Evolutionary conservation across 92 coral and sea anemone genomes (phyloP), one percentile per base, ranked within the genome.

Genomic region (Phenganax subtilis): DNA sequence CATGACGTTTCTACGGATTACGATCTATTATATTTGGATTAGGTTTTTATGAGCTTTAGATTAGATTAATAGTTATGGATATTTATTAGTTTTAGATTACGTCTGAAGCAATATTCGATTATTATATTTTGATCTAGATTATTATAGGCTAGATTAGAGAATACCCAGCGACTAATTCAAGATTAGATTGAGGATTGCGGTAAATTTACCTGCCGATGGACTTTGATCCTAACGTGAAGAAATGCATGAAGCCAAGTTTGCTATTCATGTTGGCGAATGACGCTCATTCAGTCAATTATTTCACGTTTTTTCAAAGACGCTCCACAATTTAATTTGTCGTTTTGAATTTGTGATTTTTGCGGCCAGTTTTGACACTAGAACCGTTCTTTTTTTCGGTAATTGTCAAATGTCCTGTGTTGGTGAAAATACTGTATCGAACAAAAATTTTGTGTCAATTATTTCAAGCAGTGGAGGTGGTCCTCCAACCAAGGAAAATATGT

Each of bases 241-340:
- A 20, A 20, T 20, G 25, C 25, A 20, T 20, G 25, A 20, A 20
- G 25, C 25, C 25, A 20, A 17, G 7, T 64, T 0, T 68, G 73
- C 73, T 20, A 20, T 20, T 20, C 73, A 68, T 68, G 73, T 68
- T 68, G 73, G 73, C 73, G 47, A 2, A 7, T 61, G 15, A 44
- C 3, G 12, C 27, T 64, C 20, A 64, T 64, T 62, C 68, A 62
- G 25, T 20, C 25, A 20, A 20, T 20, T 20, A 64, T 20, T 64
- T 64, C 20, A 30, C 12, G 37, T n/a, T 64, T n/a, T 20, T 28
- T 0, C 65, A 59, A 64, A 64, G 3, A 17, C 10, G 30, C 7
- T 64, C 20, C 20, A 64, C 30, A 20, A 5, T 37, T 64, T 64
- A 20, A 64, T 20, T 20, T 64, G 31, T 6, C 10, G 31, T 44